A percentile compares a stretch with the other conserved stretches of the same genome.
Evolutionary conservation across 2,888 invertebrate species (phyloP).

Genomic region (Calephelis perditalis): DNA sequence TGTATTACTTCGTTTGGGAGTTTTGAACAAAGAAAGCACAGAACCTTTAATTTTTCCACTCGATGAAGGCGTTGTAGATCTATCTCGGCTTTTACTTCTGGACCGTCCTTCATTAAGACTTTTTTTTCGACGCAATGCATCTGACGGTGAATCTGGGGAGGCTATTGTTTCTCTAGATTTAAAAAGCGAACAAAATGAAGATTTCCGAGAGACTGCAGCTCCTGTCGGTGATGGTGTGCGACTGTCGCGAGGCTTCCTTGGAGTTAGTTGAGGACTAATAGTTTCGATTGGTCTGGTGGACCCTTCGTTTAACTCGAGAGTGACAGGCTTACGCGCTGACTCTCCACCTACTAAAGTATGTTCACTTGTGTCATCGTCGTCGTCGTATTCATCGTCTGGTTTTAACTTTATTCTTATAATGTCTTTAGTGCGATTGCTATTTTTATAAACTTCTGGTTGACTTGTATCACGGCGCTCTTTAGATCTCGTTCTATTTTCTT

Average conservation of each 20-base stretch:
- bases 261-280: conserved; percentile 40
- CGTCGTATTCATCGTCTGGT: conserved; percentile 84
- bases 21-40: conserved; percentile 82
- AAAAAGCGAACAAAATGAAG: conserved; percentile 89
- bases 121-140: conserved; percentile 58
- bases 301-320: conserved; percentile 69
- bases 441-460: conserved; percentile 50
- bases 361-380: conserved; percentile 53
- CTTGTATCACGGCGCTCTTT: conserved; percentile 49
- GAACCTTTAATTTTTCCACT: conserved; percentile 79
- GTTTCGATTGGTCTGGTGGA: conserved; percentile 58
- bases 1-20: conserved; percentile 59
- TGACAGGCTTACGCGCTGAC: conserved; percentile 77
- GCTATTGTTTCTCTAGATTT: conserved; percentile 83
- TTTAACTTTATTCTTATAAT: conserved; percentile 83
- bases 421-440: conserved; percentile 52
- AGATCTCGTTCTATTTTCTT: conserved; percentile 52
- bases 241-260: conserved; percentile 40
- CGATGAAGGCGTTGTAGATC: conserved; percentile 77
- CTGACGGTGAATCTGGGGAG: conserved; percentile 80
- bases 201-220: conserved; percentile 83
- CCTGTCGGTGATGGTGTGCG: conserved; percentile 84
- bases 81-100: conserved; percentile 82
- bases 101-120: conserved; percentile 71
- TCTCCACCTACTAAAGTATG: conserved; percentile 38